These are phyloP conservation scores for Operophtera brumata DNA, from an alignment of 2,888 invertebrate species.

Conservation along the genomic window DNA sequence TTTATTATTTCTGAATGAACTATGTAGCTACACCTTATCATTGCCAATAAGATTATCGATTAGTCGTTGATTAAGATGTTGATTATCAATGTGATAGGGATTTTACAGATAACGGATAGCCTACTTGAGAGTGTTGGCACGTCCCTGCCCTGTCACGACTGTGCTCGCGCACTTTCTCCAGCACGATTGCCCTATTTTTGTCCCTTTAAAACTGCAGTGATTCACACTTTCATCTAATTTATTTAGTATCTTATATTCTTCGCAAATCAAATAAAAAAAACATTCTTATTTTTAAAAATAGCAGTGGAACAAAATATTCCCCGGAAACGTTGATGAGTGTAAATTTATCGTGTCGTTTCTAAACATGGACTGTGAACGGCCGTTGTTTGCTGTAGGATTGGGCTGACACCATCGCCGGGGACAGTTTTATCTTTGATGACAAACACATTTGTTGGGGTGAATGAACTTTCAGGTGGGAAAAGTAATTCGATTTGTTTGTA, in stretches of 20 bases:
- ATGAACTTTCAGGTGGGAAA: constrained; percentile 49
- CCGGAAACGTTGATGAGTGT: constrained; percentile 55
- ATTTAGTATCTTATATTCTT: constrained; percentile 13
- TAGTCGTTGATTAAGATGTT: constrained; percentile 1
- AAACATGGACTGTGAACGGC: constrained; percentile 51
- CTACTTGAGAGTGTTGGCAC: constrained; percentile 44
- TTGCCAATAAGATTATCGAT: constrained; percentile 1
- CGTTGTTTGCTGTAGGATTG: constrained; percentile 55
- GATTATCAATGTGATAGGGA: constrained; percentile 19
- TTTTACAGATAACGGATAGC: constrained; percentile 39
- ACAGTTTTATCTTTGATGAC: constrained; percentile 65
- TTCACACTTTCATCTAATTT: constrained; percentile 53
- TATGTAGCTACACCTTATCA: not conserved
- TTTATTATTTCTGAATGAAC: no score
- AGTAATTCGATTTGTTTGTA: constrained; percentile 21
- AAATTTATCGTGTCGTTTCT: constrained; percentile 54
- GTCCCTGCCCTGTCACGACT: constrained; percentile 63
- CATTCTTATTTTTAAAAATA: constrained; percentile 5
- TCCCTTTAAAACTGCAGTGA: constrained; percentile 47
- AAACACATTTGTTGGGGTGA: constrained; percentile 45
- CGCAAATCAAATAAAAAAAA: constrained; percentile 2
- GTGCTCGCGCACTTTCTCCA: constrained; percentile 62
- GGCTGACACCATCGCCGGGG: constrained; percentile 41
- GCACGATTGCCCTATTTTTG: constrained; percentile 66
- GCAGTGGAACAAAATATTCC: constrained; percentile 43